These are phyloP conservation scores for Laterallus jamaicensis DNA, from an alignment of 2,113 vertebrate genomes.

Conservation along the genomic window DNA sequence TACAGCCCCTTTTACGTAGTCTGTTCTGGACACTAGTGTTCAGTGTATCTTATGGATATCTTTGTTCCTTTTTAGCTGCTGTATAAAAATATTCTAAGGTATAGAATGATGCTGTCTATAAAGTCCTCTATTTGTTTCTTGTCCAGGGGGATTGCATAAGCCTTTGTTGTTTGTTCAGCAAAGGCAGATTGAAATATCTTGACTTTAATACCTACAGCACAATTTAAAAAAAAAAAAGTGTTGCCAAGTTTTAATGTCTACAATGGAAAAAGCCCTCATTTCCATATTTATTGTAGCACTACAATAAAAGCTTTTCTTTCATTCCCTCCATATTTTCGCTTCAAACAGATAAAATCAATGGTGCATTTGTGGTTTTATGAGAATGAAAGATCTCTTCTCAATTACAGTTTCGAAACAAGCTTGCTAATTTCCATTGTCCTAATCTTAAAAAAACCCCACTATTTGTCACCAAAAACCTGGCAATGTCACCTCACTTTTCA, in stretches of 20 bases:
- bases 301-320: neutral
- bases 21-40: neutral
- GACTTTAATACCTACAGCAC: neutral
- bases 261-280: accelerated
- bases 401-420: neutral
- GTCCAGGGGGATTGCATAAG: neutral
- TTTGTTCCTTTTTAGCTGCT: neutral
- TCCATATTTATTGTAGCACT: neutral
- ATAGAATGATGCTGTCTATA: neutral
- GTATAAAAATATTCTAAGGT: neutral
- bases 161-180: neutral
- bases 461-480: neutral
- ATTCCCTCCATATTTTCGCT: neutral
- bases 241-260: neutral
- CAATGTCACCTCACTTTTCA: neutral
- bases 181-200: neutral
- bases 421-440: neutral
- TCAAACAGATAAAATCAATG: constrained; percentile 1
- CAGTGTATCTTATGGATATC: neutral
- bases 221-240: neutral
- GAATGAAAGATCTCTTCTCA: constrained; percentile 1
- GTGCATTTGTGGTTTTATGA: neutral
- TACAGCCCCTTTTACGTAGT: neutral
- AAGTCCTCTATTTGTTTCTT: neutral
- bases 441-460: neutral